Base-by-base conservation (phyloP, 1,140 invertebrate genomes). In the Philaenus spumarius region DNA sequence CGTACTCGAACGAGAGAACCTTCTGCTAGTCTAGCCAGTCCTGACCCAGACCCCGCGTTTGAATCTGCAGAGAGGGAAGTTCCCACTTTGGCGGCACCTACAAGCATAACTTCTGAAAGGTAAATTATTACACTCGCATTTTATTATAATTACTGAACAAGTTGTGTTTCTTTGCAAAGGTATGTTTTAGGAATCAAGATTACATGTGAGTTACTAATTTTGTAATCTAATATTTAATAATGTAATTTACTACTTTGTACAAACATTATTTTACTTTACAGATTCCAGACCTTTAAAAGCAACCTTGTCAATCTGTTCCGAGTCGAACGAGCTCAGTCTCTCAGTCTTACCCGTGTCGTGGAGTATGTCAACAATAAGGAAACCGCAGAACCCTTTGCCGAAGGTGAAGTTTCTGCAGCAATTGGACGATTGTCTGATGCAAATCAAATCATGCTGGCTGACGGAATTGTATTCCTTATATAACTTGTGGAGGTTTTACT, bases 381-480 rank as follows among this genome's bases (percentile, higher is more conserved):
- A 60, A 66, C 70, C 1, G 70, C 79, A 2, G 51, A 58, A 22
- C 69, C 70, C 17, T 95, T 93, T 70, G 76, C 77, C 2, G 65
- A 77, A 12, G 80, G 74, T 14, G 93, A 98, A 78, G 79, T 95
- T 5, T 73, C 78, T 39, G 81, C 85, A 0, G 93, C 92, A 1
- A 75, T 97, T 11, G 74, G 85, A 12, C 79, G 77, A 55, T 94
- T 97, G 93, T 86, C 85, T 17, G 84, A 89, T 39, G 89, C 87
- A 46, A 96, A 95, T 75, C 88, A 94, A 72, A 80, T 98, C 20
- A 95, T 97, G 91, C 75, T 93, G 55, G 82, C 91, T 0, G 90
- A 95, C 70, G 85, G 87, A 61, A 85, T 90, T 61, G 79, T 96
- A n/a, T 91, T 93, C 70, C 75, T 91, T 14, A 90, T 94, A 71